Conservation (phyloP, 2,888 invertebrate genomes). For the Cistogaster globosa region DNA sequence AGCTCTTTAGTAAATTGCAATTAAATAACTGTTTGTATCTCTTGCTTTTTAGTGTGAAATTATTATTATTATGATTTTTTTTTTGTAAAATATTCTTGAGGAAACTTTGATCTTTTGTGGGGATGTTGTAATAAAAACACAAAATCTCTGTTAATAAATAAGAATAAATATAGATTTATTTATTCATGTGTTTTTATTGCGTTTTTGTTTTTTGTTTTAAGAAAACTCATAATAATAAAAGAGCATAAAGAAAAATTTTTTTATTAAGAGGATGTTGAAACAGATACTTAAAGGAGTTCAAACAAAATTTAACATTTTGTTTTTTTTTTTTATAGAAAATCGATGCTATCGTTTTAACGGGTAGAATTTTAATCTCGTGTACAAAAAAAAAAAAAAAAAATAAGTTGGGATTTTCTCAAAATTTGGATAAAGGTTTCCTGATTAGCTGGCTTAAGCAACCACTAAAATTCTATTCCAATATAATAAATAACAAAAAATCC, state of each 20-base stretch:
- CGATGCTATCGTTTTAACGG: too few relatives aligned
- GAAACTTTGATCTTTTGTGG: conserved; percentile 25
- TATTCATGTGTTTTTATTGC: conserved; percentile 4
- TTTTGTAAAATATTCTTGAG: neutral
- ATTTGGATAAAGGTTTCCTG: too few relatives aligned
- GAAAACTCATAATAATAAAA: neutral
- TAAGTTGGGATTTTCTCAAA: too few relatives aligned
- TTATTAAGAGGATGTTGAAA: conserved; percentile 11
- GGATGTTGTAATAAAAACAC: neutral
- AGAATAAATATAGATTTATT: neutral
- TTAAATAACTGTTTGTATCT: conserved; percentile 19
- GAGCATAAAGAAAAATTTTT: neutral
- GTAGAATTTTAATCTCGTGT: too few relatives aligned
- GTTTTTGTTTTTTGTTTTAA: neutral
- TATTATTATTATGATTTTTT: neutral
- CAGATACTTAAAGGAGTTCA: conserved; percentile 12
- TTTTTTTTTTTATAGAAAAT: too few relatives aligned
- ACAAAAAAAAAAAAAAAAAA: too few relatives aligned
- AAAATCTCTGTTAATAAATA: neutral
- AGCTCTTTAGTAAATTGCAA: conserved; percentile 4
- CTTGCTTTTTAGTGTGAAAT: neutral
- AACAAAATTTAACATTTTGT: neutral
- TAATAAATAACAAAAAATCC: too few relatives aligned
- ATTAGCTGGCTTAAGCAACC: too few relatives aligned
- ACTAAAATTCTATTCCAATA: too few relatives aligned